Conservation (phyloP, 2,888 invertebrate species). For the Scaptomyza cyrtandrae region DNA sequence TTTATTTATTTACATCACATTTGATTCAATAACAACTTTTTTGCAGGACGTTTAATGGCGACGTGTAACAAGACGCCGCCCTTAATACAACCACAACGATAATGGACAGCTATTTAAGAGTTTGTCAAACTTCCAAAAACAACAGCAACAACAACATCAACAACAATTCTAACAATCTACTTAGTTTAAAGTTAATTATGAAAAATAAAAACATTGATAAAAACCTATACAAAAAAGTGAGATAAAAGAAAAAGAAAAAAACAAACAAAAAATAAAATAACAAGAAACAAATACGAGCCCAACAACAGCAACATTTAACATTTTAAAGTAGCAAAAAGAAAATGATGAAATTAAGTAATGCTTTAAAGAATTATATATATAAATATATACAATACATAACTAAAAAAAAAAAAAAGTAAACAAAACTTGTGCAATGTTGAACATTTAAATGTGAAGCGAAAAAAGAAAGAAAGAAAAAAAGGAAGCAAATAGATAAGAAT, state of each 20-base stretch:
- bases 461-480: slow-evolving; percentile 8
- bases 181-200: slow-evolving; percentile 72
- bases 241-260: slow-evolving; percentile 36
- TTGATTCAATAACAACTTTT: not conserved
- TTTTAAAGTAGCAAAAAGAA: slow-evolving; percentile 67
- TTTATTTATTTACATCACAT: not conserved
- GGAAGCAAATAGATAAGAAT: not conserved
- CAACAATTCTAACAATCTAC: slow-evolving; percentile 80
- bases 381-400: slow-evolving; percentile 37
- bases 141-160: slow-evolving; percentile 53
- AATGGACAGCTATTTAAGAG: slow-evolving; percentile 56
- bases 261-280: slow-evolving; percentile 18
- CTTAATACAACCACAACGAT: slow-evolving; percentile 66
- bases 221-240: slow-evolving; percentile 17
- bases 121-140: slow-evolving; percentile 72
- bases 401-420: slow-evolving; percentile 34
- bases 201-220: slow-evolving; percentile 36
- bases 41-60: slow-evolving; percentile 83
- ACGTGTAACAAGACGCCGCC: slow-evolving; percentile 26
- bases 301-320: slow-evolving; percentile 71
- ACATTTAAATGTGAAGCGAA: slow-evolving; percentile 58
- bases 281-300: slow-evolving; percentile 43
- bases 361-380: slow-evolving; percentile 62
- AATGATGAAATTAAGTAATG: slow-evolving; percentile 57
- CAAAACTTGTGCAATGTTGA: slow-evolving; percentile 77